Evolutionary conservation across 2,888 invertebrate genomes (phyloP).

Genomic region (Bombylius major): DNA sequence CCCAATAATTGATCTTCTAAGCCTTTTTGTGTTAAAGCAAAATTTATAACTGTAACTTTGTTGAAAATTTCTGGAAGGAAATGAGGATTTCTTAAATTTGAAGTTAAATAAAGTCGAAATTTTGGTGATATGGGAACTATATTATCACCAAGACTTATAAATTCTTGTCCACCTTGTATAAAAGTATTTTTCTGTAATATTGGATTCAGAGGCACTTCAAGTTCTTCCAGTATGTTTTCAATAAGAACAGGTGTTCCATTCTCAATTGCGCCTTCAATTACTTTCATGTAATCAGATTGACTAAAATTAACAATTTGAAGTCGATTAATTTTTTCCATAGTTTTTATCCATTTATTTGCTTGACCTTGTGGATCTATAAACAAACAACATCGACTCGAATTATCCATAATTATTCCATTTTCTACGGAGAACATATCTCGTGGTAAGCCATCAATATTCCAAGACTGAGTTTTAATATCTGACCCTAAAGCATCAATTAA

Average conservation of each 20-base stretch:
- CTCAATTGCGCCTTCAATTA: slow-evolving; percentile 54
- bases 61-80: slow-evolving; percentile 80
- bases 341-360: slow-evolving; percentile 84
- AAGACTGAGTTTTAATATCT: slow-evolving; percentile 58
- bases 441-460: slow-evolving; percentile 79
- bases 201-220: slow-evolving; percentile 79
- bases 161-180: slow-evolving; percentile 58
- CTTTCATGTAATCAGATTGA: slow-evolving; percentile 33
- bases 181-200: slow-evolving; percentile 67
- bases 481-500: slow-evolving; percentile 66
- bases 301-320: slow-evolving; percentile 32
- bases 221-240: slow-evolving; percentile 72
- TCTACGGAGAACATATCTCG: slow-evolving; percentile 76
- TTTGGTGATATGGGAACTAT: slow-evolving; percentile 65
- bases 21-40: slow-evolving; percentile 64
- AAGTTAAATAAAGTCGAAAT: slow-evolving; percentile 76
- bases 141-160: slow-evolving; percentile 75
- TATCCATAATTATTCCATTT: slow-evolving; percentile 72
- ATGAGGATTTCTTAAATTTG: slow-evolving; percentile 77
- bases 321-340: slow-evolving; percentile 52
- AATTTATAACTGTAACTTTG: slow-evolving; percentile 77
- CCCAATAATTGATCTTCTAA: slow-evolving; percentile 76
- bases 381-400: slow-evolving; percentile 77
- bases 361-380: slow-evolving; percentile 89
- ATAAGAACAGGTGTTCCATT: slow-evolving; percentile 65